Evolutionary conservation across 2,797 vertebrate species (phyloP).

Genomic region (Scyliorhinus canicula): DNA sequence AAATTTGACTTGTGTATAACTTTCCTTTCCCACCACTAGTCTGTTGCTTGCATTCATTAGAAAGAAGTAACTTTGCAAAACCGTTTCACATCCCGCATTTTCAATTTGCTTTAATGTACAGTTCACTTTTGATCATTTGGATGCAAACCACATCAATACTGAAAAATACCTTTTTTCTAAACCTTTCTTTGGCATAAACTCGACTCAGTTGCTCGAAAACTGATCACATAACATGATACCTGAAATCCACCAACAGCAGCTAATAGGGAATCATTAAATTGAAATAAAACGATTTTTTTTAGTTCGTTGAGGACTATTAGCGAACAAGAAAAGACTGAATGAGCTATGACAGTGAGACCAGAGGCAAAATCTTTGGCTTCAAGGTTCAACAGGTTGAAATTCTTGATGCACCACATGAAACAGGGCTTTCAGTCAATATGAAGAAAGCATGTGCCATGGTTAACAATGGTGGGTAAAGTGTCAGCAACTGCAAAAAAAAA

Average conservation of each 20-base stretch:
- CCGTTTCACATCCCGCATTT: neutral
- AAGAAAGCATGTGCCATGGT: neutral
- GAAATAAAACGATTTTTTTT: neutral
- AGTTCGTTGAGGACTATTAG: neutral
- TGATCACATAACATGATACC: neutral
- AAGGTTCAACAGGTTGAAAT: neutral
- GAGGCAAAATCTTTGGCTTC: neutral
- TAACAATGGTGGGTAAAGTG: neutral
- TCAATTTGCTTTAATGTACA: neutral
- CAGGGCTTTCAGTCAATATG: neutral
- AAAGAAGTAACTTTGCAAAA: neutral
- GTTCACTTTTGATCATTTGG: neutral
- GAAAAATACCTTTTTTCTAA: neutral
- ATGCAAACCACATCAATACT: neutral
- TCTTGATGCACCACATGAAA: no score
- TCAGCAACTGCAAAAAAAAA: neutral
- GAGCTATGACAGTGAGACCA: neutral
- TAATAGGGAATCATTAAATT: neutral
- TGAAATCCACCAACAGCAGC: neutral
- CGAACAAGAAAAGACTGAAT: neutral
- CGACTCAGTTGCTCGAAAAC: neutral
- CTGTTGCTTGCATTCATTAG: neutral
- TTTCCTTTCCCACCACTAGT: neutral
- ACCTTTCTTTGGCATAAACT: neutral
- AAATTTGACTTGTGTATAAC: neutral